A percentile compares a stretch with the other conserved stretches of the same genome.
These are phyloP conservation scores for Upupa epops DNA, from an alignment of 2,113 vertebrate genomes.

Conservation along the genomic window DNA sequence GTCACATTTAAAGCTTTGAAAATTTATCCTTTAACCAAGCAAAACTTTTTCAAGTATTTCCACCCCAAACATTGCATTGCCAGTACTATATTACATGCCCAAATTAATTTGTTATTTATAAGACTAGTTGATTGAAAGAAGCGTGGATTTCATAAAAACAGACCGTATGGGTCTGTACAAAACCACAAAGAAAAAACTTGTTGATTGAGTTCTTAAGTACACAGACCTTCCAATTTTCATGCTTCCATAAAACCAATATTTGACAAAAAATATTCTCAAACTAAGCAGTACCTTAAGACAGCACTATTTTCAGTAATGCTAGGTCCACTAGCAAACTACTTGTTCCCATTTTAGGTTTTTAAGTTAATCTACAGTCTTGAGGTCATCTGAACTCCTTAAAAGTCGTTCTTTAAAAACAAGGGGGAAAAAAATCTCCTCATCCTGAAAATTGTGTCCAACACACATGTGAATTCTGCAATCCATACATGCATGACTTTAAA, in stretches of 20 bases:
- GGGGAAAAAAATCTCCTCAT: rapidly evolving
- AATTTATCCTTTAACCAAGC: background rate
- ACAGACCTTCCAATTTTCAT: background rate
- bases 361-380: background rate
- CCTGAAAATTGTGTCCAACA: background rate
- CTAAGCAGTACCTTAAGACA: background rate
- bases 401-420: background rate
- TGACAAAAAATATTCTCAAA: background rate
- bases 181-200: background rate
- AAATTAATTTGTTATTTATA: background rate
- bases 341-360: background rate
- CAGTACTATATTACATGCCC: background rate
- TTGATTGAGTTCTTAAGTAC: background rate
- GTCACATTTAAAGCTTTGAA: background rate
- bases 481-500: background rate
- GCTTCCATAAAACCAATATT: background rate
- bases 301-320: background rate
- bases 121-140: background rate
- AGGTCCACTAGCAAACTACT: background rate
- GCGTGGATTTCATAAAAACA: background rate
- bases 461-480: background rate
- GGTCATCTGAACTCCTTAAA: background rate
- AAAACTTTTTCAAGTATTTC: background rate
- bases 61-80: background rate
- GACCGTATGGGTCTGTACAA: background rate